phyloP scores from a whole-genome alignment of 2,113 vertebrate genomes.

The Sturnus vulgaris region DNA sequence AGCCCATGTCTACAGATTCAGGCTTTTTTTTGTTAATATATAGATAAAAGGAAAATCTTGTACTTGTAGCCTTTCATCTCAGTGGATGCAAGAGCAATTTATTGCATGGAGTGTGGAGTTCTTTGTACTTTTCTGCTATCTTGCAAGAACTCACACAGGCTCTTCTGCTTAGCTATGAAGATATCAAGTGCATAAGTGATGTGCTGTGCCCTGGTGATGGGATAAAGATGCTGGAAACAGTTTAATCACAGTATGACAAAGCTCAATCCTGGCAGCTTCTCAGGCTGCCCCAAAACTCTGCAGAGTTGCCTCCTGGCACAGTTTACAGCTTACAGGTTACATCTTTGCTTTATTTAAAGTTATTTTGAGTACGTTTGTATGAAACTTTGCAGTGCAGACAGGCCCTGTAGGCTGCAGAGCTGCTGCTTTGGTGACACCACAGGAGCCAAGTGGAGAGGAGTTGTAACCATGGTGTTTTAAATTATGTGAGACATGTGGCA shows the following conservation, averaged over 20 bases:
- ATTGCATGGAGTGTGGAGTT: neutral
- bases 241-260: neutral
- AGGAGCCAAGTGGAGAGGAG: neutral
- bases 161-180: conserved; percentile 40
- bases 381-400: neutral
- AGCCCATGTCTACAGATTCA: conserved; percentile 16
- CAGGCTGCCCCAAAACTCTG: neutral
- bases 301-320: neutral
- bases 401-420: neutral
- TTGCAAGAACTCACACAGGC: conserved; percentile 45
- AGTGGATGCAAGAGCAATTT: conserved; percentile 36
- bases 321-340: no score
- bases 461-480: neutral
- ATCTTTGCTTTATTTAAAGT: neutral
- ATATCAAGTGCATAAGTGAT: neutral
- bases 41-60: conserved; percentile 60
- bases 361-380: neutral
- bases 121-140: conserved; percentile 56
- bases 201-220: neutral
- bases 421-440: neutral
- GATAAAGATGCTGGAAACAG: neutral
- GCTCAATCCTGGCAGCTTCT: neutral
- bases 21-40: conserved; percentile 51
- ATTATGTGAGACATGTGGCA: neutral
- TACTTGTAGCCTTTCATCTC: conserved; percentile 59